phyloP scores from a whole-genome alignment of 2,888 invertebrate species.

The Drosophila fulvimacula region DNA sequence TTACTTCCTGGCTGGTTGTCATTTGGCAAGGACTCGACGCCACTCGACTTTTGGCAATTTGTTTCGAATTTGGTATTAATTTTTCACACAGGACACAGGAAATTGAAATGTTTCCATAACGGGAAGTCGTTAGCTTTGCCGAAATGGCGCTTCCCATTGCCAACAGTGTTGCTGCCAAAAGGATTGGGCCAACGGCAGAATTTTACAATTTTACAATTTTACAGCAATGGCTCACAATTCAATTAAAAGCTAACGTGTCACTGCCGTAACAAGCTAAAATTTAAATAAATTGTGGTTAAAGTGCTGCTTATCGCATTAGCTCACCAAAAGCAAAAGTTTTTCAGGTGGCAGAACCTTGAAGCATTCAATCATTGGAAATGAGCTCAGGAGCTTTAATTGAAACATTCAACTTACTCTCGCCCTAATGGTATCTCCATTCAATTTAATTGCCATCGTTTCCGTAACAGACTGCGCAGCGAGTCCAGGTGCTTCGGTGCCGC shows the following conservation, averaged over 20 bases:
- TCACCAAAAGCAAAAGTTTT: constrained; percentile 40
- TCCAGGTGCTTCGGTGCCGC: constrained; percentile 50
- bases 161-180: constrained; percentile 22
- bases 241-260: constrained; percentile 71
- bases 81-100: constrained; percentile 74
- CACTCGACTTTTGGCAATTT: constrained; percentile 65
- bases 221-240: constrained; percentile 53
- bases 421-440: constrained; percentile 62
- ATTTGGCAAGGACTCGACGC: constrained; percentile 28
- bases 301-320: constrained; percentile 60
- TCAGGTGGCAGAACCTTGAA: constrained; percentile 24
- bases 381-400: constrained; percentile 32
- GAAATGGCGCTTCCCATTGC: constrained; percentile 23
- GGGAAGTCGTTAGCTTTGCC: constrained; percentile 70
- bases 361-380: constrained; percentile 25
- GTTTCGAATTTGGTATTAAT: constrained; percentile 76
- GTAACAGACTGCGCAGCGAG: constrained; percentile 38
- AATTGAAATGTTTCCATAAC: constrained; percentile 79
- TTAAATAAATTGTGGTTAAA: constrained; percentile 56
- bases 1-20: constrained; percentile 71
- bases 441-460: constrained; percentile 73
- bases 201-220: constrained; percentile 34
- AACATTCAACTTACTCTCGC: constrained; percentile 21
- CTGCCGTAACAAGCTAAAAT: constrained; percentile 34
- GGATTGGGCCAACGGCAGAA: constrained; percentile 10